Conservation (phyloP, 2,797 vertebrate species). For the Ctenochaetus hawaiiensis region DNA sequence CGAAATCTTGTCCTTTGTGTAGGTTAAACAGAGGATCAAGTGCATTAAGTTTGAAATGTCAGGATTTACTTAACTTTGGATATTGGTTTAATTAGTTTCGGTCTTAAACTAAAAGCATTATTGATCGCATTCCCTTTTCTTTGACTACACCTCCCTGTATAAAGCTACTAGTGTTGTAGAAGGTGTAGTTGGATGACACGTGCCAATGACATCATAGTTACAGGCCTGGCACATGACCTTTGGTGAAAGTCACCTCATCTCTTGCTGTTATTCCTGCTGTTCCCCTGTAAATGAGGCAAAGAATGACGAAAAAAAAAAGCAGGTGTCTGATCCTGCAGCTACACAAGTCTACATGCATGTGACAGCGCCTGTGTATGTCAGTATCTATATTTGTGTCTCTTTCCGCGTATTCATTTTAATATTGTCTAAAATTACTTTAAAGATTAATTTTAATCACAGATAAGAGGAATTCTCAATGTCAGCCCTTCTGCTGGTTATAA, state of each 20-base stretch:
- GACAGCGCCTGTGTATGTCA: neutral
- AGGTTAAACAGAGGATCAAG: neutral
- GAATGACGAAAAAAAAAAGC: neutral
- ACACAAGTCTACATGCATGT: neutral
- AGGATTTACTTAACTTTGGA: conserved; percentile 14
- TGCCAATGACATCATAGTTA: conserved; percentile 22
- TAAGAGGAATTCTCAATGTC: conserved; percentile 61
- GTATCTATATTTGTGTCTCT: neutral
- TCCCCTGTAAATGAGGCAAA: neutral
- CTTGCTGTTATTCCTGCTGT: neutral
- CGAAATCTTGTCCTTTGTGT: neutral
- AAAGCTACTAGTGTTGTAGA: conserved; percentile 3
- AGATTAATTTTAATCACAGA: conserved; percentile 28
- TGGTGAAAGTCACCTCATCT: conserved; percentile 41
- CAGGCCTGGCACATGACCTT: conserved; percentile 24
- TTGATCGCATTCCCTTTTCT: neutral
- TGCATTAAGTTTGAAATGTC: conserved; percentile 4
- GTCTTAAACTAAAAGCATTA: conserved; percentile 24
- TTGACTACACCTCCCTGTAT: neutral
- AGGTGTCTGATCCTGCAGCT: too few species aligned
- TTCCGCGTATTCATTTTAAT: neutral
- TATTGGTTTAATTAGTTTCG: neutral
- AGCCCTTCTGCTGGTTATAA: conserved; percentile 41
- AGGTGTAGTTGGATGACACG: conserved; percentile 1
- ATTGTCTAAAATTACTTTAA: conserved; percentile 23